Evolutionary conservation across 2,888 invertebrate species (phyloP).

Genomic region (Xestia xanthographa): DNA sequence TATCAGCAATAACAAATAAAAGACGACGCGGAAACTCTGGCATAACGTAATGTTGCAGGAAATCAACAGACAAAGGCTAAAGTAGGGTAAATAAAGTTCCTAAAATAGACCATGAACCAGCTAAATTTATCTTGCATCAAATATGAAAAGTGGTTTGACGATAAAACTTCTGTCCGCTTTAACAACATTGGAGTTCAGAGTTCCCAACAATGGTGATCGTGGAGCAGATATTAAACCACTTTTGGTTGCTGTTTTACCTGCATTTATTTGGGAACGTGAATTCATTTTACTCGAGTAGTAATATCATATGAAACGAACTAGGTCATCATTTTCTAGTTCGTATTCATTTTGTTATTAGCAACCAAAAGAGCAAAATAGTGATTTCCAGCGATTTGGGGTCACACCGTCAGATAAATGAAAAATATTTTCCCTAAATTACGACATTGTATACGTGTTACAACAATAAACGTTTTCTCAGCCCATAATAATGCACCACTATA

Average conservation of each 20-base stretch:
- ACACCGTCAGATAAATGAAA: too few species aligned
- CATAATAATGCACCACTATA: constrained; percentile 55
- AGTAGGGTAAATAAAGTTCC: constrained; percentile 46
- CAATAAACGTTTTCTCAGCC: constrained; percentile 55
- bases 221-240: constrained; percentile 56
- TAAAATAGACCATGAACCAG: constrained; percentile 49
- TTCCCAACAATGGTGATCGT: constrained; percentile 59
- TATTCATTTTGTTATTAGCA: background rate
- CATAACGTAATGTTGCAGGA: constrained; percentile 40
- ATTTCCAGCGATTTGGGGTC: too few species aligned
- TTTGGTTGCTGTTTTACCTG: constrained; percentile 51
- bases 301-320: constrained; percentile 20
- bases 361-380: background rate
- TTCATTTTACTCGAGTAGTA: constrained; percentile 13
- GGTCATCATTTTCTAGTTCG: constrained; percentile 25
- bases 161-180: constrained; percentile 59
- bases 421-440: constrained; percentile 6
- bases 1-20: constrained; percentile 52
- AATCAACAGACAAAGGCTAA: constrained; percentile 43
- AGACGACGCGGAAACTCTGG: constrained; percentile 15
- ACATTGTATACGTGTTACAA: constrained; percentile 28
- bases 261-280: constrained; percentile 40
- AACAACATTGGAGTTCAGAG: constrained; percentile 65
- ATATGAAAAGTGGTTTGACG: constrained; percentile 63
- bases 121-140: constrained; percentile 65